Evolutionary conservation across 2,797 vertebrate species (phyloP), one percentile per base, ranked within the genome.

Genomic region (Sciaenops ocellatus): DNA sequence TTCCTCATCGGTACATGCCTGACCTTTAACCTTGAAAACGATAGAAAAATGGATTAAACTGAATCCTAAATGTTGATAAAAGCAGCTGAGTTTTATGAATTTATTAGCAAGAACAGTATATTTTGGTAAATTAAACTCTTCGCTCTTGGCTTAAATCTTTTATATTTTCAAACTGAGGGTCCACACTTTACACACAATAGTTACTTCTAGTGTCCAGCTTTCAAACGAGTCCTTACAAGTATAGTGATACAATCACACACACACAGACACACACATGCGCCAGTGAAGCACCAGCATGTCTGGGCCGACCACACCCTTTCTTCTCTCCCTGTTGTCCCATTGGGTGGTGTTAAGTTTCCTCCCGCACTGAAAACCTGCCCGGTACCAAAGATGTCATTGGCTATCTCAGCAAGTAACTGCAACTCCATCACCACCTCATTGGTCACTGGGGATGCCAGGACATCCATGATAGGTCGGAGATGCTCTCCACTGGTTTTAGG

Each of bases 311-410:
- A 89, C 93, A 90, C 93, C 92, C 90, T 91, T 87, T 82, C 74
- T 84, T 83, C 75, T 85, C 82, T 60, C 73, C 73, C 80, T 61
- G 52, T 82, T 74, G 85, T 84, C 88, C 91, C 84, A 59, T 77
- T 76, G 89, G 89, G 83, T 82, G 87, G 93, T 93, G 87, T 94
- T 85, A 65, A 79, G 90, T 94, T 94, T 90, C 92, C 86, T 85
- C 87, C 84, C 7, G 79, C 85, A 71, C 73, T 88, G 84, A 82
- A 92, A 94, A 87, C 87, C 90, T 94, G 90, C 93, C 88, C 63
- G 24, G 89, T 93, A 91, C 89, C 92, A 93, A 87, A 79, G 73
- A 88, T 86, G 82, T 85, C 90, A 93, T 91, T 91, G 89, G 93
- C 88, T 86, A 60, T 67, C 85, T 82, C 87, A 79, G 87, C 83